Base-by-base conservation (phyloP, 2,888 invertebrate species). In the Hemaris fuciformis region DNA sequence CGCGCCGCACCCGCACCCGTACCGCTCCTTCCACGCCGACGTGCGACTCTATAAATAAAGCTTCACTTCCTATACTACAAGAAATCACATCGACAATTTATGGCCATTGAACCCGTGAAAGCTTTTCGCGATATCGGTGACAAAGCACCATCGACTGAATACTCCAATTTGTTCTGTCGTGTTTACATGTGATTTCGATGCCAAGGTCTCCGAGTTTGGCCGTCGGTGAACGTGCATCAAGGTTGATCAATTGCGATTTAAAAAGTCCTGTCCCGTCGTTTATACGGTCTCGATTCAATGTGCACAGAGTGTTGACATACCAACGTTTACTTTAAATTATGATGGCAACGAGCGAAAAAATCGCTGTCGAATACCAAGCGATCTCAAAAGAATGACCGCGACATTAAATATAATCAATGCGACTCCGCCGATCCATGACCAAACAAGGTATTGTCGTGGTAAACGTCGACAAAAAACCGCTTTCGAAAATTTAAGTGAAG, bases 71-170 rank as follows among this genome's bases (percentile, higher is more conserved):
- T 88, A 89, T 85, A 84, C 80, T 75, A 71, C 79, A 85, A 80
- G 80, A 80, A 84, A 86, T 86, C 86, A 82, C 77, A 84, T 87
- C 10, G 83, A 84, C 84, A 85, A 88, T 87, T 87, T 89, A 90
- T 91, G 91, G 87, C 81, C 89, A 77, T 83, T 91, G 91, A 91
- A 89, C 91, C 82, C 88, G 80, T 79, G 81, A 84, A 84, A 88
- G 81, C 79, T 84, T 85, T 87, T 85, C 77, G 80, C 80, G 69
- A 72, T n/a, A n/a, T 64, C 71, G 67, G 72, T 84, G 81, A 83
- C 81, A 81, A 77, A 82, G 72, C 67, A 64, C 45, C 68, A 75
- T 77, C 66, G 69, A 64, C 68, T 64, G 67, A 69, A 38, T 46
- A 60, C 65, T 74, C 68, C 63, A 68, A 68, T 69, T 74, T 65